Evolutionary conservation across 2,888 invertebrate genomes (phyloP), one percentile per base, ranked within the genome.

Genomic region (Electrophaes corylata): DNA sequence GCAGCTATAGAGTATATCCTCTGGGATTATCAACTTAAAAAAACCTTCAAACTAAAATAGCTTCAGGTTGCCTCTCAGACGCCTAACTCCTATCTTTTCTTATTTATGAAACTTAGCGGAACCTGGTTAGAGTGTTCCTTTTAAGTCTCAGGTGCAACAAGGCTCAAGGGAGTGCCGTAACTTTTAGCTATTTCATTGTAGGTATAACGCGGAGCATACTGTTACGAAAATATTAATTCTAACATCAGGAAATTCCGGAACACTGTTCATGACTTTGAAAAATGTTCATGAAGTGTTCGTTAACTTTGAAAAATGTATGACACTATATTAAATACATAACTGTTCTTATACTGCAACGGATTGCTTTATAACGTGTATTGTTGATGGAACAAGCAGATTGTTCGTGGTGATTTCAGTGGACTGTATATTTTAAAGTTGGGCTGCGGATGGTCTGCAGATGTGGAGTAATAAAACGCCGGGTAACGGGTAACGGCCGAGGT

Each of bases 141-240:
- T 78, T 77, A 77, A 76, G 67, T 39, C 72, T 49, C 78, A 78
- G 78, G 75, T 78, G 78, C 64, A 70, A 26, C 52, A 19, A 57
- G 63, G 57, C 62, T 57, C 56, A 61, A 39, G 57, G 65, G 65
- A 65, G 65, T 56, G 58, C 57, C 71, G 66, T 74, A 71, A 76
- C 70, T 77, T 71, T 40, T 33, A 67, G 64, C 63, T 73, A 74
- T 73, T 71, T 69, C 45, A 71, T 51, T 52, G 48, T 40, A 37
- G 19, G 26, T 20, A 39, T 29, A 41, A 29, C 37, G 19, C 5
- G 8, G 29, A 31, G 47, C 20, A 54, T 39, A 40, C 26, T 39
- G 37, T 29, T 47, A 12, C 19, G 16, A 18, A 29, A 52, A 29
- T 10, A 43, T 41, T 48, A 14, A 39, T 20, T 29, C 16, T 29